These are phyloP conservation scores for Paradoxurus hermaphroditus DNA, from an alignment of 2,113 vertebrate genomes.

Conservation along the genomic window DNA sequence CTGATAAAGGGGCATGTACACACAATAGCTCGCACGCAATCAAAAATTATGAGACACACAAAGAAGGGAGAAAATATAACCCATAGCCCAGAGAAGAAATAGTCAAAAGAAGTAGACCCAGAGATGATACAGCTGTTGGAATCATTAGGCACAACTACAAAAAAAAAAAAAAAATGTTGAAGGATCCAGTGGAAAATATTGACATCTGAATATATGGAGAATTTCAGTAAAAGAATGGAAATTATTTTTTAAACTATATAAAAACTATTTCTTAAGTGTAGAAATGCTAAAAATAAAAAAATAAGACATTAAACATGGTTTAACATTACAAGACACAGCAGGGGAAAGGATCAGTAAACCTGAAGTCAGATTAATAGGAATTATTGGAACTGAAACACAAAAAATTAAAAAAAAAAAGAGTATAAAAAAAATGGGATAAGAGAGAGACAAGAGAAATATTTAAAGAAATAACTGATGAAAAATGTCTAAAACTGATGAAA, in stretches of 20 bases:
- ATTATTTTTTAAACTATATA: background rate
- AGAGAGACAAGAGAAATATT: background rate
- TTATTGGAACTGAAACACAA: slow-evolving; percentile 8
- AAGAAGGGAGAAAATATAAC: background rate
- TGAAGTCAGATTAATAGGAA: background rate
- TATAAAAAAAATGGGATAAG: background rate
- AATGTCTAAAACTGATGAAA: background rate
- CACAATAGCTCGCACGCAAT: background rate
- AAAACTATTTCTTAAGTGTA: background rate
- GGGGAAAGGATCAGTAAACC: background rate
- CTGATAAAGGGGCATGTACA: background rate
- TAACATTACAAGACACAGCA: background rate
- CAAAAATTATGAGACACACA: background rate
- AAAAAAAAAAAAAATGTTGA: background rate
- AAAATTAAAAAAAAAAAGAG: background rate
- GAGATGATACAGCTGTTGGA: background rate
- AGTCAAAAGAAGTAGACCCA: slow-evolving; percentile 10
- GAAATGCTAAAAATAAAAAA: slow-evolving; percentile 3
- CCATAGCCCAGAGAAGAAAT: background rate
- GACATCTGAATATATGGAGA: background rate
- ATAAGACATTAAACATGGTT: background rate
- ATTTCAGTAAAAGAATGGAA: background rate
- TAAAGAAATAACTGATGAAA: background rate
- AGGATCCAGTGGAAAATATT: background rate
- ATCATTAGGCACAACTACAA: background rate